Evolutionary conservation across 2,113 vertebrate species (phyloP).

Genomic region (Xenus cinereus): DNA sequence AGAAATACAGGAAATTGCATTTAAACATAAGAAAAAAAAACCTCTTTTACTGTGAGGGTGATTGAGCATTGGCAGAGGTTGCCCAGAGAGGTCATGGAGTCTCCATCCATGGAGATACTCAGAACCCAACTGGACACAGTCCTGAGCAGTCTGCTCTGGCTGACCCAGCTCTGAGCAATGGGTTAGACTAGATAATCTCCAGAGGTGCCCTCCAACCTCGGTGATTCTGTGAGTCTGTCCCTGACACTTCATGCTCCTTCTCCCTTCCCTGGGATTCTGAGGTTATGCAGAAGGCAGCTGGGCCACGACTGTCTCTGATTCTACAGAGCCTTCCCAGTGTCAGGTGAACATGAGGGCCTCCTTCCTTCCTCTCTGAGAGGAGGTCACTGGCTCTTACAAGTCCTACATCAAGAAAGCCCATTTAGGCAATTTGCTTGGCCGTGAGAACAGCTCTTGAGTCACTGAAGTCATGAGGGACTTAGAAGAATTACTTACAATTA

Average conservation of each 20-base stretch:
- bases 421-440: background rate
- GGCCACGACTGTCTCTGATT: background rate
- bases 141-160: background rate
- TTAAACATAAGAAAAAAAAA: background rate
- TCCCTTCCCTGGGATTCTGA: background rate
- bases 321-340: background rate
- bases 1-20: background rate
- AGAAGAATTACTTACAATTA: background rate
- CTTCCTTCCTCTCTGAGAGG: background rate
- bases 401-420: background rate
- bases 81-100: background rate
- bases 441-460: background rate
- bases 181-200: background rate
- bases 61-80: background rate
- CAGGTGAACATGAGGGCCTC: background rate
- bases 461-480: background rate
- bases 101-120: background rate
- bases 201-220: background rate
- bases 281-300: background rate
- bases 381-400: background rate
- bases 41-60: background rate
- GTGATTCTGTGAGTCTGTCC: background rate
- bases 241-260: background rate
- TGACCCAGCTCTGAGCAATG: background rate
- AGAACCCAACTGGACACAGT: background rate